Evolutionary conservation across 1,140 invertebrate species (phyloP).

Genomic region (Myzus persicae): DNA sequence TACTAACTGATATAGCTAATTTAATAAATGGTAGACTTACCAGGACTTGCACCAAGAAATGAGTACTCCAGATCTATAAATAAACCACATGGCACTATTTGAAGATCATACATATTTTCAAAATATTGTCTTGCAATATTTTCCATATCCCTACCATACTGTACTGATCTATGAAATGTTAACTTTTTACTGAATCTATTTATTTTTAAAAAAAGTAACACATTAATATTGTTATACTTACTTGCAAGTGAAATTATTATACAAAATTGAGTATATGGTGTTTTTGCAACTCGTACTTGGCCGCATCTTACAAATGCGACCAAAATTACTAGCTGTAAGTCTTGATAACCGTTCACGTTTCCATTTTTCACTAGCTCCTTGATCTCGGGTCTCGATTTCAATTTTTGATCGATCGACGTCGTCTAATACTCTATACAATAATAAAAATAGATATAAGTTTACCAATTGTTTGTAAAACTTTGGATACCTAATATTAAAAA

Average conservation of each 20-base stretch:
- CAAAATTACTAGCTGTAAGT: slow-evolving; percentile 29
- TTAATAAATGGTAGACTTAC: background rate
- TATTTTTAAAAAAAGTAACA: background rate
- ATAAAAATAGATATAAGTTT: background rate
- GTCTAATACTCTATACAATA: background rate
- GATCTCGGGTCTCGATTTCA: background rate
- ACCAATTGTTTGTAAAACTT: background rate
- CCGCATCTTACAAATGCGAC: slow-evolving; percentile 19
- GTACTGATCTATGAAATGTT: slow-evolving; percentile 1
- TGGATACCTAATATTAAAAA: slow-evolving; percentile 8
- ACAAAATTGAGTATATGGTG: background rate
- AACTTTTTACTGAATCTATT: background rate
- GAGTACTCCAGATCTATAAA: background rate
- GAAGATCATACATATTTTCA: background rate
- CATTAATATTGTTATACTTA: background rate
- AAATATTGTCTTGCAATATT: background rate
- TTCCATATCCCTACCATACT: background rate
- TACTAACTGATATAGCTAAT: background rate
- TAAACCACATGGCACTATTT: background rate
- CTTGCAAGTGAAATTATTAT: slow-evolving; percentile 10
- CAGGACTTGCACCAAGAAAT: background rate
- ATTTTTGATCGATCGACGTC: background rate
- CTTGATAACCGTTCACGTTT: background rate
- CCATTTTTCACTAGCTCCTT: background rate
- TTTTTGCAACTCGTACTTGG: slow-evolving; percentile 32